Percentiles rank a stretch among this genome's conserved stretches.
phyloP scores from a whole-genome alignment of 2,888 invertebrate genomes.

The Drosophila mercatorum region DNA sequence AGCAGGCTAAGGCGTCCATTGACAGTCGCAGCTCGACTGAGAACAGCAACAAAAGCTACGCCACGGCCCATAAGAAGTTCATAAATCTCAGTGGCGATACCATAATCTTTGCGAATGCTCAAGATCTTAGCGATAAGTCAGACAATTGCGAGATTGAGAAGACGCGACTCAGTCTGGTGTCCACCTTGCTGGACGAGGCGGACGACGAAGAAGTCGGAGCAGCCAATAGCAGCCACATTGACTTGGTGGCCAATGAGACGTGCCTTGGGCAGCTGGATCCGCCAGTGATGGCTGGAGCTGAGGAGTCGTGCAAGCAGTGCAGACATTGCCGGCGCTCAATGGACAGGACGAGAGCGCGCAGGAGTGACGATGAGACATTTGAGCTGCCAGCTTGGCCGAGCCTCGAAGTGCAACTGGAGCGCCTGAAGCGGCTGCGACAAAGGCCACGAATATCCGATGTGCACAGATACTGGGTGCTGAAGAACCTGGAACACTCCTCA shows the following conservation, averaged over 20 bases:
- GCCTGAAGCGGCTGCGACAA: slow-evolving; percentile 49
- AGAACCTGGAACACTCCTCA: slow-evolving; percentile 25
- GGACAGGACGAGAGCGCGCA: slow-evolving; percentile 25
- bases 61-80: slow-evolving; percentile 34
- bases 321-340: slow-evolving; percentile 58
- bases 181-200: slow-evolving; percentile 58
- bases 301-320: slow-evolving; percentile 64
- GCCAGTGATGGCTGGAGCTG: slow-evolving; percentile 24
- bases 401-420: slow-evolving; percentile 41
- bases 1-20: slow-evolving; percentile 11
- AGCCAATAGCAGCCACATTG: slow-evolving; percentile 1
- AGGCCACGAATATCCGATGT: slow-evolving; percentile 58
- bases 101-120: slow-evolving; percentile 35
- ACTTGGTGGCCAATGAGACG: slow-evolving; percentile 8
- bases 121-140: slow-evolving; percentile 13
- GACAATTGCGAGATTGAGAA: slow-evolving; percentile 51
- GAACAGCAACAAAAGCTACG: slow-evolving; percentile 34
- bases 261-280: slow-evolving; percentile 41
- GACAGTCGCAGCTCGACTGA: slow-evolving; percentile 49
- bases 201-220: slow-evolving; percentile 11
- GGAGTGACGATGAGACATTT: slow-evolving; percentile 47
- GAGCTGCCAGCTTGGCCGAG: slow-evolving; percentile 42
- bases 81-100: slow-evolving; percentile 60
- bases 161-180: slow-evolving; percentile 70
- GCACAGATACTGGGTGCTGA: slow-evolving; percentile 56